Percentiles rank a stretch among this genome's conserved stretches.
These are phyloP conservation scores for Papilio demoleus DNA, from an alignment of 2,888 invertebrate species.

Conservation along the genomic window DNA sequence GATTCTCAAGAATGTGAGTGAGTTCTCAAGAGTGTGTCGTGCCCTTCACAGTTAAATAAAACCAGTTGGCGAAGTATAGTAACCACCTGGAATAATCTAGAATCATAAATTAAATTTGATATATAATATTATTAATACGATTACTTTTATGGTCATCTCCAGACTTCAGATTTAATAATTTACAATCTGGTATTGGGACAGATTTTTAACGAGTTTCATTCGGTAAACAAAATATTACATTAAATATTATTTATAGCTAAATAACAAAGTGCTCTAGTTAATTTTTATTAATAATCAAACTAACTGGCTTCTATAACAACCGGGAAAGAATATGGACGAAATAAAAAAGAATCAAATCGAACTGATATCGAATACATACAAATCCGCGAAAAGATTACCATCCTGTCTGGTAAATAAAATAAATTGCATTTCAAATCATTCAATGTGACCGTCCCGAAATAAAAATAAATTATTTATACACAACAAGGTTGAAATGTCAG, in stretches of 20 bases:
- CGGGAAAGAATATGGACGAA: background rate
- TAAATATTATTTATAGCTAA: background rate
- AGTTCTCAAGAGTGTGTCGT: too few species aligned
- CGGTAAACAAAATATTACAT: background rate
- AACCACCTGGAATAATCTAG: background rate
- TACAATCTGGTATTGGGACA: background rate
- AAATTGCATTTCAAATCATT: background rate
- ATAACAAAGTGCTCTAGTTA: background rate
- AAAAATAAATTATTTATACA: conserved; percentile 5
- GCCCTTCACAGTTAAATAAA: background rate
- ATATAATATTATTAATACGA: background rate
- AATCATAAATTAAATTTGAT: background rate
- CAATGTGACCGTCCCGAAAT: conserved; percentile 11
- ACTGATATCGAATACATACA: background rate
- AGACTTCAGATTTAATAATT: background rate
- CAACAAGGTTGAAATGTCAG: conserved; percentile 38
- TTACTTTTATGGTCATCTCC: background rate
- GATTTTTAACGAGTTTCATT: background rate
- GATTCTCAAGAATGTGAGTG: background rate
- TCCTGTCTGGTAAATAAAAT: background rate
- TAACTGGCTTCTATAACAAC: background rate
- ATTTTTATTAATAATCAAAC: background rate
- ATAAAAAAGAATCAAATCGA: background rate
- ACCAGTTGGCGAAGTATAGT: background rate
- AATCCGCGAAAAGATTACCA: background rate